These are phyloP conservation scores for Eptesicus fuscus DNA, from an alignment of 2,113 vertebrate genomes.

Conservation along the genomic window DNA sequence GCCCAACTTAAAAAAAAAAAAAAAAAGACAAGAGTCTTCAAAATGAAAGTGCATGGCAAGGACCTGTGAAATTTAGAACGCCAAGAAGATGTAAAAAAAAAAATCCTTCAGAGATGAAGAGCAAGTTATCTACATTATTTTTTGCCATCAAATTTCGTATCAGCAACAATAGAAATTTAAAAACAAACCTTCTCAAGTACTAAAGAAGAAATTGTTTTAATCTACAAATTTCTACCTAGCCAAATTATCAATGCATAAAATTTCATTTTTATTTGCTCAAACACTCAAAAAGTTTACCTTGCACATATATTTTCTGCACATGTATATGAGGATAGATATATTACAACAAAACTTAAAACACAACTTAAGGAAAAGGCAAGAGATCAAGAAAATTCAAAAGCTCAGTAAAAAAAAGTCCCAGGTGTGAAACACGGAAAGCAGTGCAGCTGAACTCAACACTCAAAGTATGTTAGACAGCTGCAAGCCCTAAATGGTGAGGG, in stretches of 20 bases:
- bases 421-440: background rate
- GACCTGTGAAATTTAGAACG: background rate
- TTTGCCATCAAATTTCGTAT: background rate
- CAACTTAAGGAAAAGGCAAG: background rate
- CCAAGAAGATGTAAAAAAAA: background rate
- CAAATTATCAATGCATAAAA: background rate
- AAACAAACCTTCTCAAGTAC: background rate
- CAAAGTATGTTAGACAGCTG: background rate
- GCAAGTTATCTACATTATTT: background rate
- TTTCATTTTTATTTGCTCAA: background rate
- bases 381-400: background rate
- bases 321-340: background rate
- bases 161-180: background rate
- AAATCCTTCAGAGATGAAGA: background rate
- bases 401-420: background rate
- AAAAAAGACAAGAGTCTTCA: background rate
- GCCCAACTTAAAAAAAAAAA: background rate
- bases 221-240: background rate
- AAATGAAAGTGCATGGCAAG: background rate
- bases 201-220: background rate
- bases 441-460: background rate
- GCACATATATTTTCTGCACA: background rate
- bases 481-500: background rate
- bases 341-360: constrained; percentile 20
- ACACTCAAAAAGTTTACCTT: background rate